Base-by-base conservation (phyloP, 37 sponge, comb jelly and placozoan species). In the Beroe forskalii region DNA sequence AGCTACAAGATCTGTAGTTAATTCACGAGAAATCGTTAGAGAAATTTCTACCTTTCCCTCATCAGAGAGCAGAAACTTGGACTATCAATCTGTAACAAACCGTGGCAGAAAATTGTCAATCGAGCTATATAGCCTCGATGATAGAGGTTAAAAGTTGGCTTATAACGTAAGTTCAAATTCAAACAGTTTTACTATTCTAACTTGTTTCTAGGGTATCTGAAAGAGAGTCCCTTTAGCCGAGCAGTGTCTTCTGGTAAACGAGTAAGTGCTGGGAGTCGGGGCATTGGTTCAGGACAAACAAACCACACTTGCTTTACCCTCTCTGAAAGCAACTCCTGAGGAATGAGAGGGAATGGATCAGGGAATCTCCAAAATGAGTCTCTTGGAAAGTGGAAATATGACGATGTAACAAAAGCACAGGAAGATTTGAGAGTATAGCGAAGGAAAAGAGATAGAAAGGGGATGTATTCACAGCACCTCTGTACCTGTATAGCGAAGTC, bases 401-500 rank as follows among this genome's bases (percentile, higher is more conserved):
- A 64, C 67, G n/a, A n/a, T n/a, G n/a, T n/a, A n/a, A n/a, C n/a
- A n/a, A n/a, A n/a, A n/a, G n/a, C n/a, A n/a, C n/a, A n/a, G n/a
- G n/a, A n/a, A n/a, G n/a, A n/a, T n/a, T n/a, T n/a, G n/a, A n/a
- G n/a, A n/a, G n/a, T n/a, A n/a, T n/a, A n/a, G n/a, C n/a, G n/a
- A n/a, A n/a, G n/a, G n/a, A n/a, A n/a, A n/a, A n/a, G n/a, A n/a
- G n/a, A n/a, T n/a, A n/a, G n/a, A n/a, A n/a, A n/a, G n/a, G n/a
- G n/a, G n/a, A n/a, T n/a, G n/a, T n/a, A n/a, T 17, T 55, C 17
- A 20, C 60, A 55, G 60, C 17, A 55, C 17, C 60, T 55, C 60
- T 20, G 60, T 55, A 80, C 86, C 40, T 80, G 86, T 1, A 80
- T 30, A 24, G 86, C 86, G 33, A 20, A n/a, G 4, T 80, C 40